Evolutionary conservation across 2,797 vertebrate genomes (phyloP).

Genomic region (Babyrousa celebensis): DNA sequence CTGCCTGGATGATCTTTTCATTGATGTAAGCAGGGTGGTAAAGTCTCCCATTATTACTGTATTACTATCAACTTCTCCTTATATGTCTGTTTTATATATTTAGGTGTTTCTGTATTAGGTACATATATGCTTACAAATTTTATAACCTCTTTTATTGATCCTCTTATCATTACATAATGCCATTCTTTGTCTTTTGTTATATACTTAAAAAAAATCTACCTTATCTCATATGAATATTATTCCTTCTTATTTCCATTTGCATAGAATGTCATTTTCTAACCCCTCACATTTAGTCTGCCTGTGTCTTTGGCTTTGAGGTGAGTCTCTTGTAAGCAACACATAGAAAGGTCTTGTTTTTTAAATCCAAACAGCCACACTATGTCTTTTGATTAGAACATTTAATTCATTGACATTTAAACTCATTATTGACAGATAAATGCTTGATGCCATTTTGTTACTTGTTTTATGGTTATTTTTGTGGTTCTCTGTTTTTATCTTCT

Average conservation of each 20-base stretch:
- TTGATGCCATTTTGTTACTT: not conserved
- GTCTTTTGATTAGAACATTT: not conserved
- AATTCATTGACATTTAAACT: not conserved
- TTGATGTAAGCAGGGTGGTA: too few species aligned
- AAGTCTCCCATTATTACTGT: too few species aligned
- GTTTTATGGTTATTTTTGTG: not conserved
- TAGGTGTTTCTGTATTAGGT: too few species aligned
- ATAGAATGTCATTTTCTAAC: not conserved
- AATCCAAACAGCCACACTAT: not conserved
- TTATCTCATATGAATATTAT: too few species aligned
- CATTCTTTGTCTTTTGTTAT: not conserved
- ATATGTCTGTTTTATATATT: too few species aligned
- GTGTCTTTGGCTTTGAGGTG: not conserved
- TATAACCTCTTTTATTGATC: too few species aligned
- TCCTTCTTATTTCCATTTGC: not conserved
- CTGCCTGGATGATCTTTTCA: too few species aligned
- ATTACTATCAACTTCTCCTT: too few species aligned
- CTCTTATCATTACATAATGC: not conserved
- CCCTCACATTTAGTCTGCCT: not conserved
- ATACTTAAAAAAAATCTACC: not conserved
- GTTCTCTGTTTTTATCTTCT: not conserved
- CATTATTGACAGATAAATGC: too few species aligned
- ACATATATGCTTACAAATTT: too few species aligned
- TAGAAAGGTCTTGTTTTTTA: rapidly evolving
- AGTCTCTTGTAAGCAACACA: not conserved